These are phyloP conservation scores for Artibeus jamaicensis DNA, from an alignment of 2,797 vertebrate genomes.

Conservation along the genomic window DNA sequence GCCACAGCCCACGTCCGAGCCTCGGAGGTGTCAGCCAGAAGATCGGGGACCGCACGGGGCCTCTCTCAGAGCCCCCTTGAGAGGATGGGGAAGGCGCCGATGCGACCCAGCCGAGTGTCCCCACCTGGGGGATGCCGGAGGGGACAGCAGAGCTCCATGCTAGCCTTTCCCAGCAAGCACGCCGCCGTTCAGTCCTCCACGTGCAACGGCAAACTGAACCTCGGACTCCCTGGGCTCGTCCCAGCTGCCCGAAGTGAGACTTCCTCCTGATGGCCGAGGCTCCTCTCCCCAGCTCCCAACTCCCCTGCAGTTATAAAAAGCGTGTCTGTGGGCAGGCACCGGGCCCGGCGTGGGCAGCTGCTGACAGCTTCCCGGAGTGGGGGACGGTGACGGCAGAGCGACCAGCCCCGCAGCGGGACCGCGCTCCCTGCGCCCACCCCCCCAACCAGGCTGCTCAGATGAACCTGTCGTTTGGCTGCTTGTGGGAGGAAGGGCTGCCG, in stretches of 20 bases:
- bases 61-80: neutral
- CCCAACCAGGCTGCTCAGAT: neutral
- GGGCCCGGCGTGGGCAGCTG: neutral
- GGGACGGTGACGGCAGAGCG: accelerated
- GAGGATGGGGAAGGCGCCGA: accelerated
- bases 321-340: neutral
- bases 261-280: accelerated
- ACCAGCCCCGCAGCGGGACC: neutral
- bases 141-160: accelerated
- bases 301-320: neutral
- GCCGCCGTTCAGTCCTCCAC: accelerated
- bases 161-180: accelerated
- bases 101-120: accelerated
- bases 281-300: neutral
- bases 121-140: accelerated
- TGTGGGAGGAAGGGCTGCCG: neutral
- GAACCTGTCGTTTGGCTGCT: neutral
- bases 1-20: accelerated
- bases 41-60: accelerated
- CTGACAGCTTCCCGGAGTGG: neutral
- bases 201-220: accelerated
- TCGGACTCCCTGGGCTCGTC: accelerated
- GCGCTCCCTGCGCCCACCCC: neutral
- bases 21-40: accelerated
- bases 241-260: accelerated